Conservation (phyloP, 2,888 invertebrate genomes). For the Pachydiplax longipennis region DNA sequence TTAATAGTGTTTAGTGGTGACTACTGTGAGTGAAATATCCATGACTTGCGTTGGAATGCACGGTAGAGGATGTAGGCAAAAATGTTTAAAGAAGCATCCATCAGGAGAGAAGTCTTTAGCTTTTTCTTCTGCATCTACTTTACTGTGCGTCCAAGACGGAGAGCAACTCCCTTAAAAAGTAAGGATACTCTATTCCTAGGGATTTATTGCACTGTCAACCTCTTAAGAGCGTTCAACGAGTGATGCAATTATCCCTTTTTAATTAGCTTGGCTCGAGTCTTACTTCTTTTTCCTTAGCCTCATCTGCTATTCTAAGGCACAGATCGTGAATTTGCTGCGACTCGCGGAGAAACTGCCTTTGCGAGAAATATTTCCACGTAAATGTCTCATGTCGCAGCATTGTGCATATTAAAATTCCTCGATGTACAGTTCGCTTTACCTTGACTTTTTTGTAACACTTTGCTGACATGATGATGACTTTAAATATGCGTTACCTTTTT, state of each 20-base stretch:
- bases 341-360: background rate
- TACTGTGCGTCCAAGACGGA: background rate
- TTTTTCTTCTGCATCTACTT: background rate
- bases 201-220: background rate
- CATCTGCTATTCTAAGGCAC: background rate
- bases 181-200: background rate
- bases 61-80: background rate
- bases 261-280: background rate
- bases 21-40: background rate
- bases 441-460: background rate
- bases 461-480: too few relatives aligned
- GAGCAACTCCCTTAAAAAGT: background rate
- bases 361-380: background rate
- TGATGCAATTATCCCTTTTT: background rate
- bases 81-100: background rate
- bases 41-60: background rate
- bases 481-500: too few relatives aligned
- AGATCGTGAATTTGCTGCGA: background rate
- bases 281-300: background rate
- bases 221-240: background rate
- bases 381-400: background rate
- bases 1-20: background rate
- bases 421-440: background rate
- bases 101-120: background rate
- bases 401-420: background rate